A percentile compares a stretch with the other conserved stretches of the same genome.
These are phyloP conservation scores for Stenotaenia linearis DNA, from an alignment of 2,888 invertebrate genomes.

Conservation along the genomic window DNA sequence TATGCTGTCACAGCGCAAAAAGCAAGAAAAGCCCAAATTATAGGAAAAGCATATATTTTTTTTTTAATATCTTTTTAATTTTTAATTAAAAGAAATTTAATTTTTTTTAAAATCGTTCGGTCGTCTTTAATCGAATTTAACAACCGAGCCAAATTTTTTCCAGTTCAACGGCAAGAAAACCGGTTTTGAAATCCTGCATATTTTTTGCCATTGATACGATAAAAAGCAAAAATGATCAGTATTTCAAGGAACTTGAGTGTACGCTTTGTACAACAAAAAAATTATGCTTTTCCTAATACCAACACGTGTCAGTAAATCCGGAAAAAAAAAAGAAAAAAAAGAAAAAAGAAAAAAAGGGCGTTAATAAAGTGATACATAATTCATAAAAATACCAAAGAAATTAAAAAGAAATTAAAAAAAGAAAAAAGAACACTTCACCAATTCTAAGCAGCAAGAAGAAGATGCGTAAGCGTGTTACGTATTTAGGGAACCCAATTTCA, in stretches of 20 bases:
- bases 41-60: not conserved
- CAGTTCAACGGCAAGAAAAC: not conserved
- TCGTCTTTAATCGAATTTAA: not conserved
- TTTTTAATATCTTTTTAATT: not conserved
- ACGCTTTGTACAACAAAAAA: not conserved
- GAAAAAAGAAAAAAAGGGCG: not conserved
- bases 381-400: not conserved
- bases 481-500: constrained; percentile 1
- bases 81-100: not conserved
- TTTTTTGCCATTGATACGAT: not conserved
- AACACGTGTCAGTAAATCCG: not conserved
- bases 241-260: not conserved
- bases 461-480: not conserved
- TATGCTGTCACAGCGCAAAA: not conserved
- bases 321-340: not conserved
- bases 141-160: not conserved
- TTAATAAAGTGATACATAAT: not conserved
- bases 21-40: not conserved
- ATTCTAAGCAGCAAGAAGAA: not conserved
- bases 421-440: not conserved
- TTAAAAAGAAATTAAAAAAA: not conserved
- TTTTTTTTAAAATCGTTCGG: not conserved
- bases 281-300: not conserved
- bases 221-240: not conserved
- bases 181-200: not conserved